Percentiles rank a stretch among this genome's conserved stretches.
Evolutionary conservation across 2,888 invertebrate genomes (phyloP).

Genomic region (Metallyticus violacea): DNA sequence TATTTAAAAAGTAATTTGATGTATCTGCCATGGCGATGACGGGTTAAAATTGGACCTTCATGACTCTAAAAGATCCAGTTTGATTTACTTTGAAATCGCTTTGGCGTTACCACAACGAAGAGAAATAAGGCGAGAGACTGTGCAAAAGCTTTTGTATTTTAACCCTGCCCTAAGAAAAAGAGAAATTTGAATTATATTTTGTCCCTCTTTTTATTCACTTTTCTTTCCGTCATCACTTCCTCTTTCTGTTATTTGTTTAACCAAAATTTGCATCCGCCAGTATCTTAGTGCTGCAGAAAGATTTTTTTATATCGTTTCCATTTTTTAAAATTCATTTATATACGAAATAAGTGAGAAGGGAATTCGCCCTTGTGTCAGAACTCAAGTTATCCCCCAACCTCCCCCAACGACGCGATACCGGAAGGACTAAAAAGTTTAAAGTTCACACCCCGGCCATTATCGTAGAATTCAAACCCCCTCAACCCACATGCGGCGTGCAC

Average conservation of each 20-base stretch:
- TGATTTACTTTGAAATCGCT: too few relatives aligned
- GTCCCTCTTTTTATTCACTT: not conserved
- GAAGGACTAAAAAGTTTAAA: constrained; percentile 22
- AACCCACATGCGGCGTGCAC: not conserved
- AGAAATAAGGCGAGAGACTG: not conserved
- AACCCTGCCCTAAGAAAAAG: not conserved
- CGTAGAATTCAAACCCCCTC: not conserved
- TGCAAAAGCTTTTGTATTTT: not conserved
- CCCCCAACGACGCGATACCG: not conserved
- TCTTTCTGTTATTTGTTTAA: not conserved
- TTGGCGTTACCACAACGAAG: too few relatives aligned
- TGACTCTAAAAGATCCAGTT: too few relatives aligned
- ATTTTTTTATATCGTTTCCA: not conserved
- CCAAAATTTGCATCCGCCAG: not conserved
- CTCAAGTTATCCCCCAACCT: constrained; percentile 37
- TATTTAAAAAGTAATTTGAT: too few relatives aligned
- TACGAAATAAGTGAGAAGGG: not conserved
- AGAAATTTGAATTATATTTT: not conserved
- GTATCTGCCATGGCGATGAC: too few relatives aligned
- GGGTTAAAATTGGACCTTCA: too few relatives aligned
- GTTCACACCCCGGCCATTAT: constrained; percentile 18
- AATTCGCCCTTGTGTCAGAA: not conserved
- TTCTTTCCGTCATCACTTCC: not conserved
- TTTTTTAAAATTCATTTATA: not conserved
- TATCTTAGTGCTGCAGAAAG: not conserved